Evolutionary conservation across 2,113 vertebrate species (phyloP).

Genomic region (Carlito syrichta): DNA sequence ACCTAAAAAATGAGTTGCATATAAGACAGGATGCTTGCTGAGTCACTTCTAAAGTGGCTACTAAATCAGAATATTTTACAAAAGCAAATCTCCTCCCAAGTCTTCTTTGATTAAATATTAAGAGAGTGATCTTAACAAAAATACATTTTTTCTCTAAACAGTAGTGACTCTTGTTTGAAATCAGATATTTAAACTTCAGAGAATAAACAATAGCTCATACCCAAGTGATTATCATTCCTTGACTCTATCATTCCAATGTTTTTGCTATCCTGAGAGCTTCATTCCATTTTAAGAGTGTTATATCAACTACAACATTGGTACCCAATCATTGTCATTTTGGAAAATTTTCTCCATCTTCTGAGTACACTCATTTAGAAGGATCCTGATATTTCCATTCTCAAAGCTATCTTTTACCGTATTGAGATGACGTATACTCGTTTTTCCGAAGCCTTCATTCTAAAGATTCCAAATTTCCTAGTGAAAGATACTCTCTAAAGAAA

Average conservation of each 20-base stretch:
- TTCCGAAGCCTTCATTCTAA: neutral
- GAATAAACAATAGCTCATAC: neutral
- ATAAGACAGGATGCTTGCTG: neutral
- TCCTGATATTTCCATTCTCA: neutral
- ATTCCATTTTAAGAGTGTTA: neutral
- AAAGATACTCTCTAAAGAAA: neutral
- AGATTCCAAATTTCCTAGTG: neutral
- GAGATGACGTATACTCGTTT: neutral
- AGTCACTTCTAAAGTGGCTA: neutral
- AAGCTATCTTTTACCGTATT: neutral
- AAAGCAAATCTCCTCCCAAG: neutral
- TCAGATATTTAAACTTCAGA: conserved; percentile 10
- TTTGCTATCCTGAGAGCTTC: neutral
- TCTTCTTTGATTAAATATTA: neutral
- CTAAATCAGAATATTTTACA: neutral
- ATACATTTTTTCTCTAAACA: neutral
- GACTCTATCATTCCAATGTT: neutral
- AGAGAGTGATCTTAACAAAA: neutral
- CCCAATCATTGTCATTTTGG: neutral
- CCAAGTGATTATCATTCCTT: neutral
- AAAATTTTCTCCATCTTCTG: neutral
- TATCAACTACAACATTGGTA: neutral
- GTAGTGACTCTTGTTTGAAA: neutral
- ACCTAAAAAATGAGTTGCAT: neutral
- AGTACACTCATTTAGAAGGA: neutral